phyloP scores from a whole-genome alignment of 2,888 invertebrate species.

The Ferrisia virgata region DNA sequence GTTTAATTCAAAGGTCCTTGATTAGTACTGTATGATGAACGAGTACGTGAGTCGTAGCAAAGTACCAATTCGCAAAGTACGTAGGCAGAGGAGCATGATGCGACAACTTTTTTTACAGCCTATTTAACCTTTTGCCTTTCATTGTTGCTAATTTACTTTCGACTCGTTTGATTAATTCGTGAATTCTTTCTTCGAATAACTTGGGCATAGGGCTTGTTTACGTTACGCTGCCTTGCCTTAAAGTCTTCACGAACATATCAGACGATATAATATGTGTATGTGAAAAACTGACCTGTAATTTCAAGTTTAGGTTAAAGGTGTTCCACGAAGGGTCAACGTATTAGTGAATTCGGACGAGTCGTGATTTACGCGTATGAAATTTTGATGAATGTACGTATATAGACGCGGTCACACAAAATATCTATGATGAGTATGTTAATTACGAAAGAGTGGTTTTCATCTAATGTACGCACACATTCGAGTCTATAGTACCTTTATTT shows the following conservation, averaged over 20 bases:
- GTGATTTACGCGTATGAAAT: slow-evolving; percentile 23
- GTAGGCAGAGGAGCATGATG: no score
- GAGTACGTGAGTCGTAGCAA: neutral
- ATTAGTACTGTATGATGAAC: neutral
- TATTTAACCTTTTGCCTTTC: neutral
- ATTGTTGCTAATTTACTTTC: slow-evolving; percentile 5
- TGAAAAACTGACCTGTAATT: slow-evolving; percentile 2
- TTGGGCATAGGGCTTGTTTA: neutral
- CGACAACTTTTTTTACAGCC: neutral
- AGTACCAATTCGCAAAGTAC: no score
- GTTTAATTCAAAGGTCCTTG: neutral
- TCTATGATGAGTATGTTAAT: slow-evolving; percentile 14
- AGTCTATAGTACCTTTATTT: no score
- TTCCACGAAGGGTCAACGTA: neutral
- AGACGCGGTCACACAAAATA: neutral
- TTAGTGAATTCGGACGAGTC: neutral
- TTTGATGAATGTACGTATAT: neutral
- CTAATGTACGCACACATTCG: no score
- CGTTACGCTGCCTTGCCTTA: neutral
- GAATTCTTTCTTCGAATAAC: neutral
- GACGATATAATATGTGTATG: no score
- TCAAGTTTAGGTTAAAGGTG: slow-evolving; percentile 16
- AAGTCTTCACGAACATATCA: neutral
- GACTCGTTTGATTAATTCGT: neutral
- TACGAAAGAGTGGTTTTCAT: neutral